Base-by-base conservation (phyloP, 2,888 invertebrate species). In the Drosophila flavopinicola region DNA sequence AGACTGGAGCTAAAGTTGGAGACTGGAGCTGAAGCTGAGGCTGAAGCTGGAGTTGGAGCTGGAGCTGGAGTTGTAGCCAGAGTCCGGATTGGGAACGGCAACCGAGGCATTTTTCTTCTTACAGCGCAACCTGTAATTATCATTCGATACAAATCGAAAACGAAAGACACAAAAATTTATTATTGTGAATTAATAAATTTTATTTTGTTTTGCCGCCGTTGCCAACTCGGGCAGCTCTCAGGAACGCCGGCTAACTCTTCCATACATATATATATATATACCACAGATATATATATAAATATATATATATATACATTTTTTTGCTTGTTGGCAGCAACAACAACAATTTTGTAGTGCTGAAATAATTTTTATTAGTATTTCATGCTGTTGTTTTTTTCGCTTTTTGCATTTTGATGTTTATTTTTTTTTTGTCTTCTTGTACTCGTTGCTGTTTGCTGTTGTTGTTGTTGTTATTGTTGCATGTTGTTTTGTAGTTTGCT, bases 141-240 rank as follows among this genome's bases (percentile, higher is more conserved):
- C 88, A 87, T 83, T 90, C 89, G 91, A 90, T 91, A 90, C 88
- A 88, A 91, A 90, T 91, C 90, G 86, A 88, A 83, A 79, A 68
- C 87, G 89, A 89, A 88, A 90, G 91, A 91, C 90, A 90, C 88
- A 89, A 88, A 85, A 90, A 90, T 90, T 89, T 90, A 90, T 90
- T 90, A 90, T 90, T 90, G 86, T 80, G 89, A 88, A 89, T 90
- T 90, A 89, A 90, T 90, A 89, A 89, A 88, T 89, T 89, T 88
- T 85, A 83, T 78, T 79, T 82, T 77, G 35, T 52, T 52, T 47
- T 51, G 65, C 68, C 51, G 58, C 58, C 52, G 56, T 67, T 72
- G 47, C 69, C 61, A 58, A 51, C 54, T 47, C 47, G 35, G 32
- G 25, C 54, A 51, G 33, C 45, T 37, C 45, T 37, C 38, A 39